These are phyloP conservation scores for Gonioctena quinquepunctata DNA, from an alignment of 1,140 invertebrate genomes.

Conservation along the genomic window DNA sequence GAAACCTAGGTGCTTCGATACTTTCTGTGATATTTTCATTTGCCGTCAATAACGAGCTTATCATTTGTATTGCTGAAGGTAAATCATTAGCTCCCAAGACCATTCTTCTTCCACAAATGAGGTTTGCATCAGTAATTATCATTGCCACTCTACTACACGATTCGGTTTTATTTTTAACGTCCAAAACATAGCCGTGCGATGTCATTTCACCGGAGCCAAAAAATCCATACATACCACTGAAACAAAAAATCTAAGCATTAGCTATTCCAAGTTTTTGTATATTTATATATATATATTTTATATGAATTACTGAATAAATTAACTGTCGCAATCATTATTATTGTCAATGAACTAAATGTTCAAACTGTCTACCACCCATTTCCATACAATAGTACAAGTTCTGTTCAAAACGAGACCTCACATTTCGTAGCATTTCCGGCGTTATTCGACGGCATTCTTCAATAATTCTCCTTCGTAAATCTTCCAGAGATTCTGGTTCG, in stretches of 20 bases:
- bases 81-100: slow-evolving; percentile 54
- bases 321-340: no score
- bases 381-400: no score
- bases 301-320: neutral
- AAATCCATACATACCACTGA: slow-evolving; percentile 58
- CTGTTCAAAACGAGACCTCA: no score
- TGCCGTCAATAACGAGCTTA: slow-evolving; percentile 46
- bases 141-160: slow-evolving; percentile 47
- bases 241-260: no score
- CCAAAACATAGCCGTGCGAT: slow-evolving; percentile 55
- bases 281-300: neutral
- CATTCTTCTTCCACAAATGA: slow-evolving; percentile 55
- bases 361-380: no score
- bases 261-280: neutral
- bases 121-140: slow-evolving; percentile 51
- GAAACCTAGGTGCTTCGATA: slow-evolving; percentile 52
- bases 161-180: slow-evolving; percentile 42
- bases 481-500: no score
- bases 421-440: no score
- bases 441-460: no score
- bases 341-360: no score
- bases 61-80: slow-evolving; percentile 50
- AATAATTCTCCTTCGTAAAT: no score
- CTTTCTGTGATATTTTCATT: slow-evolving; percentile 46
- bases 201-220: slow-evolving; percentile 61